phyloP scores from a whole-genome alignment of 2,888 invertebrate genomes.

The Drosophila meridiana region DNA sequence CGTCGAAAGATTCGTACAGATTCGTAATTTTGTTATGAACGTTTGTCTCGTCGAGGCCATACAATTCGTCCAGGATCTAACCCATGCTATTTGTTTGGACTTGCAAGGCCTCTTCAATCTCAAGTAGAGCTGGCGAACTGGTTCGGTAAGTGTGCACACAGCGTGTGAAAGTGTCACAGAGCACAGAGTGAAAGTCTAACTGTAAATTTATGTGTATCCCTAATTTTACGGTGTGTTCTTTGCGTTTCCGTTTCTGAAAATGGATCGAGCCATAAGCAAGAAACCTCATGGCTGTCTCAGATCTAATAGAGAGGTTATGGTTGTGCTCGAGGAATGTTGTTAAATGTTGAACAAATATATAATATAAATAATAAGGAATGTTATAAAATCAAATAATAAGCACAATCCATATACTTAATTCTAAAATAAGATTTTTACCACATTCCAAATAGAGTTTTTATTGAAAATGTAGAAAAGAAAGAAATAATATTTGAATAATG shows the following conservation, averaged over 20 bases:
- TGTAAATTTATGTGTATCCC: conserved; percentile 21
- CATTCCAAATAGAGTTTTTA: too few species aligned
- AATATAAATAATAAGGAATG: neutral
- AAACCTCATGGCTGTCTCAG: conserved; percentile 62
- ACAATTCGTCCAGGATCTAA: conserved; percentile 69
- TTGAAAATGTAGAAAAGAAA: too few species aligned
- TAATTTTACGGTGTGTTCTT: conserved; percentile 13
- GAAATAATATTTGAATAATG: too few species aligned
- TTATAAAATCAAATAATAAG: neutral
- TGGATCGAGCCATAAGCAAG: conserved; percentile 12
- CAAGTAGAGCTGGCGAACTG: conserved; percentile 52
- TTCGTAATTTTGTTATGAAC: conserved; percentile 76
- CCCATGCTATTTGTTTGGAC: conserved; percentile 74
- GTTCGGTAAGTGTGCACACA: conserved; percentile 45
- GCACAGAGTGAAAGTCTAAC: conserved; percentile 54
- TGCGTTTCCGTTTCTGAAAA: conserved; percentile 34
- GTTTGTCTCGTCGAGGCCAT: conserved; percentile 73
- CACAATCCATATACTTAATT: too few species aligned
- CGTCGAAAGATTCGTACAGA: conserved; percentile 69
- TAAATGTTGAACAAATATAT: too few species aligned
- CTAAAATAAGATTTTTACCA: too few species aligned
- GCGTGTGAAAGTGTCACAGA: neutral
- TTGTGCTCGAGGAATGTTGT: conserved; percentile 1
- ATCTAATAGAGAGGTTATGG: conserved; percentile 62
- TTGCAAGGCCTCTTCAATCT: conserved; percentile 64